Conservation (phyloP, 1,140 invertebrate species). For the Drosophila nigrodunni region DNA sequence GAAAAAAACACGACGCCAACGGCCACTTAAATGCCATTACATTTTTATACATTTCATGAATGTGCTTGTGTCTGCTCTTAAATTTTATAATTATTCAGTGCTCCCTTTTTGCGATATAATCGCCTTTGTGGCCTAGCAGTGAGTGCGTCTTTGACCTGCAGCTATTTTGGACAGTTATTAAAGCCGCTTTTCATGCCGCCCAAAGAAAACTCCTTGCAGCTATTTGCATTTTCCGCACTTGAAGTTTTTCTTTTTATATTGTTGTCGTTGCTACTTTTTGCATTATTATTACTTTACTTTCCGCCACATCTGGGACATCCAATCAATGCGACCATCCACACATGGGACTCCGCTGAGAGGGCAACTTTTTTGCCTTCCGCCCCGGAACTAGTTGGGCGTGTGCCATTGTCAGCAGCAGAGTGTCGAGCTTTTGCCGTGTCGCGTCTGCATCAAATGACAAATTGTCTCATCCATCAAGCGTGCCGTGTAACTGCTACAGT, state of each 20-base stretch:
- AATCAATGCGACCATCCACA: slow-evolving; percentile 42
- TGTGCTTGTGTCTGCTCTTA: slow-evolving; percentile 35
- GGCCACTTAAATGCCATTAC: slow-evolving; percentile 82
- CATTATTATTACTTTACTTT: slow-evolving; percentile 61
- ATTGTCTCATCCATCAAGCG: slow-evolving; percentile 74
- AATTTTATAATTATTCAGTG: slow-evolving; percentile 81
- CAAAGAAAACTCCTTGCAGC: slow-evolving; percentile 28
- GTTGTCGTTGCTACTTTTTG: slow-evolving; percentile 22
- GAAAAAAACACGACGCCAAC: slow-evolving; percentile 44
- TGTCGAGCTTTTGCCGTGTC: slow-evolving; percentile 41
- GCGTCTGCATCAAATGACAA: slow-evolving; percentile 77
- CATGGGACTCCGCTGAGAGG: slow-evolving; percentile 6
- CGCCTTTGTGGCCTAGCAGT: slow-evolving; percentile 46
- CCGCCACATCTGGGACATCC: slow-evolving; percentile 54
- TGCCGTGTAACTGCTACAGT: slow-evolving; percentile 38
- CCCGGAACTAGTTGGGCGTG: slow-evolving; percentile 45
- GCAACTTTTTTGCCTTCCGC: slow-evolving; percentile 9
- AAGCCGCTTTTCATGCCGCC: slow-evolving; percentile 44
- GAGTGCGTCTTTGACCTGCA: slow-evolving; percentile 32
- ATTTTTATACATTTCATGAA: slow-evolving; percentile 73
- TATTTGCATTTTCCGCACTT: slow-evolving; percentile 63
- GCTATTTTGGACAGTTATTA: slow-evolving; percentile 67
- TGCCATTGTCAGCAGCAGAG: slow-evolving; percentile 37
- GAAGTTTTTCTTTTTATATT: slow-evolving; percentile 46
- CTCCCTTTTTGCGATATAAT: slow-evolving; percentile 54